Percentiles rank a stretch among this genome's conserved stretches.
phyloP scores from a whole-genome alignment of 2,113 vertebrate genomes.

The Spermophilus dauricus region DNA sequence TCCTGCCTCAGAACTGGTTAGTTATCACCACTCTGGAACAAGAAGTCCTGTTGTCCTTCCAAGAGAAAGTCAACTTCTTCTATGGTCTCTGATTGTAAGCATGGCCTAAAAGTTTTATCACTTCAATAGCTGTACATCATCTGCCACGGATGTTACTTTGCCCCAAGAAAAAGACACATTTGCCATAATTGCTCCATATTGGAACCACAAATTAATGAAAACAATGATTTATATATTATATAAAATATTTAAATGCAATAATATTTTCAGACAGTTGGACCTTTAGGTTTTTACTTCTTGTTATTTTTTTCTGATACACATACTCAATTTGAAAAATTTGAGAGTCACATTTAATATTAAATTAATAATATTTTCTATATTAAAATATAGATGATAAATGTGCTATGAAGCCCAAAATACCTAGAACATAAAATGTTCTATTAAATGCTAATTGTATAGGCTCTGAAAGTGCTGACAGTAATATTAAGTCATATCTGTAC shows the following conservation, averaged over 20 bases:
- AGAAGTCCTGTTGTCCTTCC: not conserved
- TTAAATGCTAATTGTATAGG: not conserved
- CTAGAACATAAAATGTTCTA: not conserved
- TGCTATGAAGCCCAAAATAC: not conserved
- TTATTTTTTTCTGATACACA: not conserved
- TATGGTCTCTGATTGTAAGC: not conserved
- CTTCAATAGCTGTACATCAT: accelerated
- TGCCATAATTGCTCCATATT: not conserved
- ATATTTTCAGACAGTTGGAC: not conserved
- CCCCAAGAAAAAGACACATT: not conserved
- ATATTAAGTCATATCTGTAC: not conserved
- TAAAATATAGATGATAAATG: not conserved
- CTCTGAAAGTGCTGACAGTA: not conserved
- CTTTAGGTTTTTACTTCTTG: not conserved
- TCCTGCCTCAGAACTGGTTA: no score
- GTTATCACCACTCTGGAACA: not conserved
- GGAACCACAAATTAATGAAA: not conserved
- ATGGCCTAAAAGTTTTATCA: not conserved
- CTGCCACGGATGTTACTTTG: not conserved
- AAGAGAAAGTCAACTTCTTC: not conserved
- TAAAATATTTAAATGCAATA: not conserved
- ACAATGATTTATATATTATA: not conserved
- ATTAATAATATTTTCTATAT: constrained; percentile 11
- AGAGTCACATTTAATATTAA: not conserved
- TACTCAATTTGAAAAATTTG: not conserved